Evolutionary conservation across 1,140 invertebrate species (phyloP).

Genomic region (Apis dorsata): DNA sequence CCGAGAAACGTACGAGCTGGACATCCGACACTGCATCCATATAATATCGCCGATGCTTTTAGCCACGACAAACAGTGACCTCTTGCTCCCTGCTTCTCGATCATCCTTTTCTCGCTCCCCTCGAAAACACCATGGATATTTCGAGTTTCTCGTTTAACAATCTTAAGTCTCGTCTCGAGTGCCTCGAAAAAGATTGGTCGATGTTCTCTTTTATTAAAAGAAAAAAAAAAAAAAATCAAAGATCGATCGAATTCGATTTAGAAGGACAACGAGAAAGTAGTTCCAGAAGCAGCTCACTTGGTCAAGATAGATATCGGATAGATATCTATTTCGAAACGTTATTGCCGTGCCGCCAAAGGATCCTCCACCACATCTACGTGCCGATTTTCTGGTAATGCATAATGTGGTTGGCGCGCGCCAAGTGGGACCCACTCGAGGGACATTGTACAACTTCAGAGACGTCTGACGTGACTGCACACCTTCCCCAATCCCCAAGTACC

Average conservation of each 20-base stretch:
- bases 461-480: constrained; percentile 40
- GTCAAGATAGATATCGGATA: too few species aligned
- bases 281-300: not conserved
- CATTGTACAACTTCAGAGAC: constrained; percentile 45
- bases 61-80: constrained; percentile 53
- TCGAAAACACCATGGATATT: not conserved
- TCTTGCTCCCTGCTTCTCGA: constrained; percentile 30
- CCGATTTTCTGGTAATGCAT: constrained; percentile 36
- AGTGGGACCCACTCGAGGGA: constrained; percentile 37
- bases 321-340: constrained; percentile 42
- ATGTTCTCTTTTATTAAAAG: not conserved
- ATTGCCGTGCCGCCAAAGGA: constrained; percentile 55
- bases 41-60: constrained; percentile 64
- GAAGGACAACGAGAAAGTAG: not conserved
- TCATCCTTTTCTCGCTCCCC: not conserved
- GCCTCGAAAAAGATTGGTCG: not conserved
- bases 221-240: not conserved
- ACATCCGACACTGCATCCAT: constrained; percentile 49
- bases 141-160: not conserved
- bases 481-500: constrained; percentile 40
- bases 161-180: not conserved
- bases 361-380: constrained; percentile 26
- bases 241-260: not conserved
- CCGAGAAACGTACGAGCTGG: constrained; percentile 33
- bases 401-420: constrained; percentile 28